phyloP scores from a whole-genome alignment of 92 coral and sea anemone species.

The Parazoanthus darwini region DNA sequence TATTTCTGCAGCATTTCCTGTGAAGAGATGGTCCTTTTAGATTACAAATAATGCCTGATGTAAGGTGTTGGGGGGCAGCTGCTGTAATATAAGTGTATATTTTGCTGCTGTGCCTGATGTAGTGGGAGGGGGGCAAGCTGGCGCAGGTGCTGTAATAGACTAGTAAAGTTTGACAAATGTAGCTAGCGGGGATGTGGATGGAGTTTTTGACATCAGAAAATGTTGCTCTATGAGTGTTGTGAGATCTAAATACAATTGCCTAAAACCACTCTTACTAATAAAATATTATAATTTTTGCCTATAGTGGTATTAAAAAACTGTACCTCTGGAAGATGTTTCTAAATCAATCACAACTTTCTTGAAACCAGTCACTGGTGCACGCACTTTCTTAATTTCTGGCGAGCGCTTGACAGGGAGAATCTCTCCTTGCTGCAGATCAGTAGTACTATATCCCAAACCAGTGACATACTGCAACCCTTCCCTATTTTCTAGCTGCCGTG shows the following conservation, averaged over 20 bases:
- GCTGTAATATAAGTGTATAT: no score
- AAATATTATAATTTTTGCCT: no score
- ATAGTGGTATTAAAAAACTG: not conserved
- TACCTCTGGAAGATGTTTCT: slow-evolving; percentile 58
- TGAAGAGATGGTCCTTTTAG: not conserved
- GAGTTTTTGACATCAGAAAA: not conserved
- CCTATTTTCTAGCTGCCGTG: no score
- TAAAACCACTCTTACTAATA: not conserved
- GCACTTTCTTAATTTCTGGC: no score
- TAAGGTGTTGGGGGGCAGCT: no score
- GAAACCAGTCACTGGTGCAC: no score
- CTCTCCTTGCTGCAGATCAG: no score
- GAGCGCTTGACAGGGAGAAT: no score
- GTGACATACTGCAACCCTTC: no score
- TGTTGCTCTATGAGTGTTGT: not conserved
- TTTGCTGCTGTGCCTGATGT: no score
- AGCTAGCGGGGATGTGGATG: not conserved
- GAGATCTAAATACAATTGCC: not conserved
- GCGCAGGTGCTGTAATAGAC: not conserved
- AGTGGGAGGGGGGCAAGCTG: no score
- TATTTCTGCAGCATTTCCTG: slow-evolving; percentile 63
- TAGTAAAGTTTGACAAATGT: not conserved
- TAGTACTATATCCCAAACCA: no score
- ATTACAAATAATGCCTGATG: not conserved
- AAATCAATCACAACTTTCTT: slow-evolving; percentile 33